phyloP scores from a whole-genome alignment of 1,140 invertebrate species.

The Eufriesea mexicana region DNA sequence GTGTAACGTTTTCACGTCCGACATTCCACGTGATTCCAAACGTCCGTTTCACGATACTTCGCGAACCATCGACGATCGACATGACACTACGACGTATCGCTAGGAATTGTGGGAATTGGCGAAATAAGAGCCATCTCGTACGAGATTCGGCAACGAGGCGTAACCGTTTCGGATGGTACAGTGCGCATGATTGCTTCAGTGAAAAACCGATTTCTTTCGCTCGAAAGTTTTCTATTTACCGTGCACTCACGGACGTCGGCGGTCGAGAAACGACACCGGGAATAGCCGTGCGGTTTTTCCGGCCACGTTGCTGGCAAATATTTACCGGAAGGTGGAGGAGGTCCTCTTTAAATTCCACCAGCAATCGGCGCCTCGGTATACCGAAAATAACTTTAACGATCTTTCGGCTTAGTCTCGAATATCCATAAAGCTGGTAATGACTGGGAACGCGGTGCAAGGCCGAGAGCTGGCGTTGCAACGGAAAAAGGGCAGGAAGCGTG shows the following conservation, averaged over 20 bases:
- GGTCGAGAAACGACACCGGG: conserved; percentile 43
- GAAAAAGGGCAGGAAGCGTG: neutral
- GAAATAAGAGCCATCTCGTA: too few species aligned
- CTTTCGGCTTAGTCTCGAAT: conserved; percentile 30
- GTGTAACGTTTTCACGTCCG: neutral
- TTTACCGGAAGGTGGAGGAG: conserved; percentile 58
- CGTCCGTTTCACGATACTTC: neutral
- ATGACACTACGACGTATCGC: neutral
- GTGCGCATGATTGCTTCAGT: neutral
- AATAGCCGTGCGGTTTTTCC: conserved; percentile 57
- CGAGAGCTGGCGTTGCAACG: neutral
- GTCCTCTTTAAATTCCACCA: conserved; percentile 61
- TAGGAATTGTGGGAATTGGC: too few species aligned
- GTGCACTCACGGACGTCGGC: conserved; percentile 54
- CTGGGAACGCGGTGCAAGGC: conserved; percentile 10
- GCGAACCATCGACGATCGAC: neutral
- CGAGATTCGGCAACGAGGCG: too few species aligned
- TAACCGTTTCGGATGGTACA: neutral
- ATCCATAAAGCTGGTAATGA: conserved; percentile 49
- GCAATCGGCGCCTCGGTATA: conserved; percentile 49
- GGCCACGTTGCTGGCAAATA: conserved; percentile 60
- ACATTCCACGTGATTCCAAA: conserved; percentile 17
- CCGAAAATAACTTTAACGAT: conserved; percentile 60
- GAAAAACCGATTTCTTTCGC: conserved; percentile 58
- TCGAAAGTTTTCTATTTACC: conserved; percentile 52